phyloP scores from a whole-genome alignment of 2,888 invertebrate genomes.

The Pristionchus exspectatus region DNA sequence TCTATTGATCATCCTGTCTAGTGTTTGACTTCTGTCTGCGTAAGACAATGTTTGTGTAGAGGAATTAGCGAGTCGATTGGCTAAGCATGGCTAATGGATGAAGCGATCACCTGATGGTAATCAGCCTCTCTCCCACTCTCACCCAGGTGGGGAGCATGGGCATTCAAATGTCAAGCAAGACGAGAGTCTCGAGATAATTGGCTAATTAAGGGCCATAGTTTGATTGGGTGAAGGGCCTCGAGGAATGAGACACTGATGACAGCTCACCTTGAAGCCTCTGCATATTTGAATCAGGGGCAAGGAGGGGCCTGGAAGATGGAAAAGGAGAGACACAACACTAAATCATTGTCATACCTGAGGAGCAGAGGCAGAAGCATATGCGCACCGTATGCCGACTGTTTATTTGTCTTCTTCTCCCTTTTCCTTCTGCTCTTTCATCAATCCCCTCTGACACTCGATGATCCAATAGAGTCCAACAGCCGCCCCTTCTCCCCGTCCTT shows the following conservation, averaged over 20 bases:
- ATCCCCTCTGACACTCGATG: slow-evolving; percentile 21
- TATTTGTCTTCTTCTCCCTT: slow-evolving; percentile 22
- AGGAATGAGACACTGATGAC: slow-evolving; percentile 20
- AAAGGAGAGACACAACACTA: neutral
- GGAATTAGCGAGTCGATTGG: slow-evolving; percentile 27
- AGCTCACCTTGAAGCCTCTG: slow-evolving; percentile 42
- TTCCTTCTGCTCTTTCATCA: slow-evolving; percentile 43
- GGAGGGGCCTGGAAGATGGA: neutral
- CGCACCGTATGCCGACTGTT: slow-evolving; percentile 31
- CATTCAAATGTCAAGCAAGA: slow-evolving; percentile 36
- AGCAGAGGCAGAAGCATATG: slow-evolving; percentile 26
- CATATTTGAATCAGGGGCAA: slow-evolving; percentile 2
- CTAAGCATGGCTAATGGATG: neutral
- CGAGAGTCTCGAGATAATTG: slow-evolving; percentile 41
- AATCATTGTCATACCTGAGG: slow-evolving; percentile 39
- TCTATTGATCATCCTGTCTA: neutral
- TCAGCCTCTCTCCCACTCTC: neutral
- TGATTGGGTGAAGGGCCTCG: neutral
- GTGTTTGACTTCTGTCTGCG: slow-evolving; percentile 14
- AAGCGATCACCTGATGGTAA: slow-evolving; percentile 2
- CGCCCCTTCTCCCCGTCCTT: neutral
- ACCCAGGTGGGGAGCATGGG: neutral
- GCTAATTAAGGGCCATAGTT: slow-evolving; percentile 37
- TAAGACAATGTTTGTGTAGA: slow-evolving; percentile 8
- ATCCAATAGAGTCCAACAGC: slow-evolving; percentile 4